Conservation (phyloP, 1,140 invertebrate genomes). For the Heliconius congener region DNA sequence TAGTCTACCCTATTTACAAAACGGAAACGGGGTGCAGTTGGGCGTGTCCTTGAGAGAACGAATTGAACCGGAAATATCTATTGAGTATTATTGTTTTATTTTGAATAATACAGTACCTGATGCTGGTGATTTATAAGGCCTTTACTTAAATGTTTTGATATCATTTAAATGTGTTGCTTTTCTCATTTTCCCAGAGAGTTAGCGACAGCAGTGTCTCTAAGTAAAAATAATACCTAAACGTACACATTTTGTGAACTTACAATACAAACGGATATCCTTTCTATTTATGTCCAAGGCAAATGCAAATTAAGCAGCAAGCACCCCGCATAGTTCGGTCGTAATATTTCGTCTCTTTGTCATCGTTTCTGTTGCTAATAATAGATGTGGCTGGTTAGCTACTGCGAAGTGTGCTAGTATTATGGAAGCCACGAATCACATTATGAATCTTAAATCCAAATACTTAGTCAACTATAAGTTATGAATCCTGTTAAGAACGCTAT, state of each 20-base stretch:
- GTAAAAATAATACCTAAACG: constrained; percentile 25
- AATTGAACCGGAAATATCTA: constrained; percentile 63
- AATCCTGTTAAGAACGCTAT: neutral
- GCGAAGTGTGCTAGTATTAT: neutral
- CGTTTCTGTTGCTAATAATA: constrained; percentile 41
- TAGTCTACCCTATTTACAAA: constrained; percentile 44
- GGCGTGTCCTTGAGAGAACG: constrained; percentile 66
- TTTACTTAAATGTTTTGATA: neutral
- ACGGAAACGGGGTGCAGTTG: constrained; percentile 70
- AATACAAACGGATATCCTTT: constrained; percentile 76
- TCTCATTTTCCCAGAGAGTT: no score
- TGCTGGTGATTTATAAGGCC: neutral
- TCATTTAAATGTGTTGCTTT: no score
- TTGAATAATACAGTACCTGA: constrained; percentile 27
- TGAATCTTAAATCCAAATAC: neutral
- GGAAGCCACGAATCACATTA: neutral
- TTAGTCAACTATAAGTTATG: neutral
- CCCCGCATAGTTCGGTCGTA: constrained; percentile 52
- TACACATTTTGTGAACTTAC: constrained; percentile 33
- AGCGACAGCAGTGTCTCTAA: no score
- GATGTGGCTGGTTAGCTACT: neutral
- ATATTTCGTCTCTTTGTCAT: constrained; percentile 54
- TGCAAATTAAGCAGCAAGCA: constrained; percentile 54
- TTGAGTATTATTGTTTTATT: constrained; percentile 51
- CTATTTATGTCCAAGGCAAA: constrained; percentile 70